Base-by-base conservation (phyloP, 1,140 invertebrate species). In the Nautilus pompilius region DNA sequence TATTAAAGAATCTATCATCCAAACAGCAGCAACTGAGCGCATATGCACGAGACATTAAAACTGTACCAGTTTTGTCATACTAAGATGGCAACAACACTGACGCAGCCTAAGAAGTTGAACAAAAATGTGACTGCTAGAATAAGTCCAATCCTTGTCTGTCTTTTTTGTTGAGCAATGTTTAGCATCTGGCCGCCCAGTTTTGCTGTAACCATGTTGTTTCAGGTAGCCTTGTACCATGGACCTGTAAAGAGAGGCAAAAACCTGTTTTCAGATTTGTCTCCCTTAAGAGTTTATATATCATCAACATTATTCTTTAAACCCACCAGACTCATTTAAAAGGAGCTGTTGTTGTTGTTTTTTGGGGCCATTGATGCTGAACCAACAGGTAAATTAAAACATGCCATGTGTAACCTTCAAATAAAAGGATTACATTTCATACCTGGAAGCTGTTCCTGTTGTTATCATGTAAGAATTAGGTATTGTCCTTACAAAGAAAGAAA, bases 11-110 rank as follows among this genome's bases (percentile, higher is more conserved):
- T n/a, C n/a, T n/a, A n/a, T n/a, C n/a, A n/a, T n/a, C n/a, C n/a
- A n/a, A n/a, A n/a, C n/a, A n/a, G n/a, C n/a, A n/a, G n/a, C n/a
- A n/a, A n/a, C n/a, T n/a, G n/a, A n/a, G n/a, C n/a, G n/a, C n/a
- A n/a, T n/a, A n/a, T n/a, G n/a, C n/a, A n/a, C n/a, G n/a, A n/a
- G n/a, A n/a, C n/a, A n/a, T n/a, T n/a, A n/a, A n/a, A n/a, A n/a
- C n/a, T n/a, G n/a, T 81, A 87, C 86, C 58, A 83, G 78, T 66
- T 86, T 85, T 60, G 96, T 91, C 0, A 97, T 85, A 10, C 88
- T 88, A 0, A 93, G 89, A 85, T 96, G 93, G 75, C 91, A 91
- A 79, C 93, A 95, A 56, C 93, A 88, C 78, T 96, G 95, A 5
- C 93, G 84, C 54, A 96, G 79, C 22, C 94, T 84, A n/a, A 96